phyloP scores from a whole-genome alignment of 2,888 invertebrate species.

The Drosophila lutescens region DNA sequence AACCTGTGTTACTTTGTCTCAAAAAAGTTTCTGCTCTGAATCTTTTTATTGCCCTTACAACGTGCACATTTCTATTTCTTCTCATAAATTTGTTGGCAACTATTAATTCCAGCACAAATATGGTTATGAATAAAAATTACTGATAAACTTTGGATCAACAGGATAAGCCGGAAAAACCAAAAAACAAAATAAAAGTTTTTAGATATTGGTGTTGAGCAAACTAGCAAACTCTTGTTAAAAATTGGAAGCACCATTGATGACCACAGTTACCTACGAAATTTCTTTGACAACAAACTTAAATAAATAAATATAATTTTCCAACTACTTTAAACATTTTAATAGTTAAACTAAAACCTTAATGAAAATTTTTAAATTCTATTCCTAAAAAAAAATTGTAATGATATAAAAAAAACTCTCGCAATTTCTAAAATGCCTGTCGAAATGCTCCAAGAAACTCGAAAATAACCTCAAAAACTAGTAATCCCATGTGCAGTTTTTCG shows the following conservation, averaged over 20 bases:
- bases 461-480: constrained; percentile 5
- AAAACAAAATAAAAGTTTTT: too few relatives aligned
- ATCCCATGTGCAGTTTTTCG: constrained; percentile 8
- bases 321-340: neutral
- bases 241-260: too few relatives aligned
- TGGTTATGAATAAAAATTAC: neutral
- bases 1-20: neutral
- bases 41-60: neutral
- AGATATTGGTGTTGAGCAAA: too few relatives aligned
- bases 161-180: too few relatives aligned
- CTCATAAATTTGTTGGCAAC: too few relatives aligned
- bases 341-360: too few relatives aligned
- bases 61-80: neutral
- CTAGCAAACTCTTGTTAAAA: too few relatives aligned
- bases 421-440: neutral
- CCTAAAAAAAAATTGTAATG: too few relatives aligned
- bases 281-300: neutral
- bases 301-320: neutral
- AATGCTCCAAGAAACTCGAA: neutral
- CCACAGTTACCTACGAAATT: too few relatives aligned
- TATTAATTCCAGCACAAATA: too few relatives aligned
- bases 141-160: neutral
- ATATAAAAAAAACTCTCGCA: too few relatives aligned
- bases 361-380: too few relatives aligned
- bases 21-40: neutral